Evolutionary conservation across 2,113 vertebrate species (phyloP).

Genomic region (Lepisosteus oculatus): DNA sequence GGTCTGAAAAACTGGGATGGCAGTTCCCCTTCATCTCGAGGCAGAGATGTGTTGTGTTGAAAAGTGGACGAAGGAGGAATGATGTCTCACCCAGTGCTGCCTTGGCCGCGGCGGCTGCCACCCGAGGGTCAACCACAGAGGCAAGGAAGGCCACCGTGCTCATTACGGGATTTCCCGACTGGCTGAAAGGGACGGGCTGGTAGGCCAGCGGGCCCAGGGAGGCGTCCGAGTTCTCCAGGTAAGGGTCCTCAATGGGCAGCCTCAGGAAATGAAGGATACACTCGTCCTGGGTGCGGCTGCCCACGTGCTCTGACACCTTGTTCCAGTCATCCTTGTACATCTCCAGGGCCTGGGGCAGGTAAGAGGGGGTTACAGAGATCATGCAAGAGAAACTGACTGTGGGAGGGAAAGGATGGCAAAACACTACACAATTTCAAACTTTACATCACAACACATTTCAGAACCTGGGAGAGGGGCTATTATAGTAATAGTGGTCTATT

Average conservation of each 20-base stretch:
- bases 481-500: no score
- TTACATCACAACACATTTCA: no score
- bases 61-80: not conserved
- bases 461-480: no score
- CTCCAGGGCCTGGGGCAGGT: slow-evolving; percentile 77
- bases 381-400: no score
- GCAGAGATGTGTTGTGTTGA: not conserved
- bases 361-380: not conserved
- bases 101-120: slow-evolving; percentile 89
- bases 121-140: slow-evolving; percentile 91
- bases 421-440: no score
- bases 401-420: no score
- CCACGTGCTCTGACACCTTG: slow-evolving; percentile 95
- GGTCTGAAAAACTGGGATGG: no score
- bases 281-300: slow-evolving; percentile 93
- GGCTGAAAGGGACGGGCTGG: slow-evolving; percentile 94
- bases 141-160: slow-evolving; percentile 96
- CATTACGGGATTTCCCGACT: slow-evolving; percentile 96
- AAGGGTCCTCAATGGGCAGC: slow-evolving; percentile 93
- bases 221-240: slow-evolving; percentile 85
- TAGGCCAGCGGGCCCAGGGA: slow-evolving; percentile 89
- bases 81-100: slow-evolving; percentile 80
- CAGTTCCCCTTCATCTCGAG: not conserved
- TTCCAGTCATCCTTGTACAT: slow-evolving; percentile 99
- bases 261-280: slow-evolving; percentile 94